Evolutionary conservation across 2,797 vertebrate genomes (phyloP).

Genomic region (Oreochromis grahami): DNA sequence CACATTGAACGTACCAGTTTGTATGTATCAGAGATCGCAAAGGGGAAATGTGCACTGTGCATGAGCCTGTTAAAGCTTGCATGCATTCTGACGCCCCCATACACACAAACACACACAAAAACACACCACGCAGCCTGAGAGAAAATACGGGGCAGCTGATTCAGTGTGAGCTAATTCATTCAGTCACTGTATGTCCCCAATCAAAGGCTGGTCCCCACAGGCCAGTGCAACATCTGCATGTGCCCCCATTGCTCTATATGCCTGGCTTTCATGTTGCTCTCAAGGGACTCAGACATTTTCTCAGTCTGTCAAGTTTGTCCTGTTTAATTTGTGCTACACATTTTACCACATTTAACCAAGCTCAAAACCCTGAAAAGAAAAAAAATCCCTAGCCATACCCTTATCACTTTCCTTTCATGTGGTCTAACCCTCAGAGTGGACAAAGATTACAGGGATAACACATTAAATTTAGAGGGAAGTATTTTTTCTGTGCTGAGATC

Average conservation of each 20-base stretch:
- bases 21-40: background rate
- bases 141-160: conserved; percentile 31
- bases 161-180: conserved; percentile 56
- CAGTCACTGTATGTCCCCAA: conserved; percentile 49
- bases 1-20: background rate
- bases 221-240: conserved; percentile 56
- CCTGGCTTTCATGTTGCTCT: conserved; percentile 30
- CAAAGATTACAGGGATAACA: background rate
- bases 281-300: conserved; percentile 3
- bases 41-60: background rate
- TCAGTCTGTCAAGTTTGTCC: background rate
- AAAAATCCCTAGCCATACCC: background rate
- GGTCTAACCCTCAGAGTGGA: background rate
- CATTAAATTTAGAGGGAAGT: background rate
- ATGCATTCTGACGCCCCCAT: conserved; percentile 24
- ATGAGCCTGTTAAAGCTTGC: conserved; percentile 14
- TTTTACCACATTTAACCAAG: background rate
- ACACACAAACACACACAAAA: background rate
- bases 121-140: conserved; percentile 18
- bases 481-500: background rate
- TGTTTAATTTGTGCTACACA: conserved; percentile 13
- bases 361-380: background rate
- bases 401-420: background rate
- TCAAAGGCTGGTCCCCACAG: conserved; percentile 41
- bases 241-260: conserved; percentile 28